phyloP scores from a whole-genome alignment of 2,888 invertebrate genomes.

The Hirtodrosophila duncani region DNA sequence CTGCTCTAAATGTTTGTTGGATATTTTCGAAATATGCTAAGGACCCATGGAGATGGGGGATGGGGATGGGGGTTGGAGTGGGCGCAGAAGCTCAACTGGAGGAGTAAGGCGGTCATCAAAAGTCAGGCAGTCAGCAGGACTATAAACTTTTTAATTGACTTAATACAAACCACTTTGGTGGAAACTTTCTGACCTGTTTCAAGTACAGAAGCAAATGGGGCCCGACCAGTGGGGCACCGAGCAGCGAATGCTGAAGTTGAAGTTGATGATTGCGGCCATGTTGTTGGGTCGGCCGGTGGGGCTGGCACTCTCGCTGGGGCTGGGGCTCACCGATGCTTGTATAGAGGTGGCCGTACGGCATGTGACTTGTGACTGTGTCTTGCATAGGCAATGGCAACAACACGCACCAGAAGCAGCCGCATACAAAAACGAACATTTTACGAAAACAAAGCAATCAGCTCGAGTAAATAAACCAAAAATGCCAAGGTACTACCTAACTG shows the following conservation, averaged over 20 bases:
- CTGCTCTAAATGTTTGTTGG: conserved; percentile 29
- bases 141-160: conserved; percentile 71
- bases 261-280: conserved; percentile 67
- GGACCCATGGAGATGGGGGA: conserved; percentile 18
- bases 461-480: conserved; percentile 70
- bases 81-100: no score
- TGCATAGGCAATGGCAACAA: conserved; percentile 47
- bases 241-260: conserved; percentile 26
- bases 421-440: conserved; percentile 48
- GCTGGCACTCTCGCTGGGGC: no score
- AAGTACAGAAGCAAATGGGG: conserved; percentile 38
- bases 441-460: conserved; percentile 71
- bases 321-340: no score
- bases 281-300: no score
- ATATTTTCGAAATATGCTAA: conserved; percentile 63
- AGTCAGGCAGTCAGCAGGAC: conserved; percentile 69
- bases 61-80: background rate
- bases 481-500: conserved; percentile 46
- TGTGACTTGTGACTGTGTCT: no score
- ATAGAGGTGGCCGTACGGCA: no score
- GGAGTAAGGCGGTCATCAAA: conserved; percentile 53
- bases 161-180: conserved; percentile 72
- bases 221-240: conserved; percentile 1
- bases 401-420: conserved; percentile 23
- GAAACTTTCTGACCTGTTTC: conserved; percentile 68